Evolutionary conservation across 1,140 invertebrate genomes (phyloP).

Genomic region (Diabrotica virgifera): DNA sequence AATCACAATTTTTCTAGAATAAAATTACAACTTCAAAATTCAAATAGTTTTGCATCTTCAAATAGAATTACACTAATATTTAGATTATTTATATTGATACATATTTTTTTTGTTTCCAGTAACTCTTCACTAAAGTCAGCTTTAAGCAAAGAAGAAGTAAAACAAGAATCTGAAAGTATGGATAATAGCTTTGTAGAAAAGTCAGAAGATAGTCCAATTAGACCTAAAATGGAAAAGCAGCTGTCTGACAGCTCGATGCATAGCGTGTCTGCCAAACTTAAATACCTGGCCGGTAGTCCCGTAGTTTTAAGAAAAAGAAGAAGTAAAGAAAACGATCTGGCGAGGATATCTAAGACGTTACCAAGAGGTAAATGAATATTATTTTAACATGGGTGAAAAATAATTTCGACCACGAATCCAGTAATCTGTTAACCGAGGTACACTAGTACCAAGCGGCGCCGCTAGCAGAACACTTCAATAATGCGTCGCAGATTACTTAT

Average conservation of each 20-base stretch:
- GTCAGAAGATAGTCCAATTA: conserved; percentile 43
- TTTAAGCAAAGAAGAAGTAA: conserved; percentile 42
- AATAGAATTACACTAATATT: too few relatives aligned
- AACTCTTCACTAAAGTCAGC: background rate
- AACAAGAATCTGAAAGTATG: conserved; percentile 36
- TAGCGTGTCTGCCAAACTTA: conserved; percentile 57
- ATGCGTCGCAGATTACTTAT: too few relatives aligned
- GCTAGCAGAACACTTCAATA: too few relatives aligned
- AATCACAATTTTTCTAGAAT: too few relatives aligned
- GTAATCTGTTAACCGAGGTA: too few relatives aligned
- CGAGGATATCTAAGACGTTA: conserved; percentile 72
- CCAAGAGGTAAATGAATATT: conserved; percentile 59
- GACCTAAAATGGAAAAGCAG: conserved; percentile 58
- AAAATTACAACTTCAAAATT: too few relatives aligned
- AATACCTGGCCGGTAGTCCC: conserved; percentile 63
- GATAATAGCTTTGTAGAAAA: conserved; percentile 39
- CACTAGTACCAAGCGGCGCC: too few relatives aligned
- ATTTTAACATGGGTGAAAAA: too few relatives aligned
- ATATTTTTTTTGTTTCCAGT: background rate
- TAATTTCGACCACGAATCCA: too few relatives aligned
- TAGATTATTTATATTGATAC: too few relatives aligned
- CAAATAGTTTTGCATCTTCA: too few relatives aligned
- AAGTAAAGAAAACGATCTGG: conserved; percentile 64
- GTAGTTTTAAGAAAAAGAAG: conserved; percentile 65
- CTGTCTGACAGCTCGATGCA: conserved; percentile 60